Conservation (phyloP, 2,888 invertebrate species). For the Caenorhabditis wallacei region DNA sequence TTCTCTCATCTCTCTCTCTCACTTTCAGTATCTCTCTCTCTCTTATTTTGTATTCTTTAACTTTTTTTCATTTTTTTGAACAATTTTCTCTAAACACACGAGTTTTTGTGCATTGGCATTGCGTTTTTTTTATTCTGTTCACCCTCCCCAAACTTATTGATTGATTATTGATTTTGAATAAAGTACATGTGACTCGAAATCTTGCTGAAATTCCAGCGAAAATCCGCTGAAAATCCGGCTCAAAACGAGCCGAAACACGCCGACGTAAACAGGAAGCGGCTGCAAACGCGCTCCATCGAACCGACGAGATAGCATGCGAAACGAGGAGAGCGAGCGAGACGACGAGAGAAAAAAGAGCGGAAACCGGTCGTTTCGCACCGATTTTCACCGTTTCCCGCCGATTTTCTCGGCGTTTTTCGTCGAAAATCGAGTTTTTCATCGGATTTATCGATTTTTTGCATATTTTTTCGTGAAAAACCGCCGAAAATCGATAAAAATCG, state of each 20-base stretch:
- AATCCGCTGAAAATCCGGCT: constrained; percentile 3
- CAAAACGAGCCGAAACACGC: constrained; percentile 7
- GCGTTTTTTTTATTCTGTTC: too few relatives aligned
- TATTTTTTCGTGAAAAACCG: not conserved
- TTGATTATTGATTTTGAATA: too few relatives aligned
- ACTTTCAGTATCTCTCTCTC: not conserved
- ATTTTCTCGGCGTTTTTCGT: constrained; percentile 22
- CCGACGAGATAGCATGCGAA: constrained; percentile 32
- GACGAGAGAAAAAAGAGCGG: constrained; percentile 12
- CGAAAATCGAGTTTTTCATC: not conserved
- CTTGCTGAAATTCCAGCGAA: not conserved
- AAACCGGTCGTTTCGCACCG: not conserved
- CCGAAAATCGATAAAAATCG: constrained; percentile 1
- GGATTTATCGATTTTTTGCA: constrained; percentile 13
- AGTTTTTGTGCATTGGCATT: too few relatives aligned
- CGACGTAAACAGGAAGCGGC: constrained; percentile 1
- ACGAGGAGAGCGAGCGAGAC: constrained; percentile 35
- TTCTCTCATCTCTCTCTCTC: not conserved
- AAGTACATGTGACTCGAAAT: too few relatives aligned
- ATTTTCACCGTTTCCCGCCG: constrained; percentile 24
- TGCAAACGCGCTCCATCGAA: constrained; percentile 54
- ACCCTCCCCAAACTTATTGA: too few relatives aligned
- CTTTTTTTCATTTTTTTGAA: too few relatives aligned
- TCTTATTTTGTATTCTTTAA: not conserved
- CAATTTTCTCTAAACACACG: not conserved